These are phyloP conservation scores for Yponomeuta cagnagella DNA, from an alignment of 2,888 invertebrate species.

Conservation along the genomic window DNA sequence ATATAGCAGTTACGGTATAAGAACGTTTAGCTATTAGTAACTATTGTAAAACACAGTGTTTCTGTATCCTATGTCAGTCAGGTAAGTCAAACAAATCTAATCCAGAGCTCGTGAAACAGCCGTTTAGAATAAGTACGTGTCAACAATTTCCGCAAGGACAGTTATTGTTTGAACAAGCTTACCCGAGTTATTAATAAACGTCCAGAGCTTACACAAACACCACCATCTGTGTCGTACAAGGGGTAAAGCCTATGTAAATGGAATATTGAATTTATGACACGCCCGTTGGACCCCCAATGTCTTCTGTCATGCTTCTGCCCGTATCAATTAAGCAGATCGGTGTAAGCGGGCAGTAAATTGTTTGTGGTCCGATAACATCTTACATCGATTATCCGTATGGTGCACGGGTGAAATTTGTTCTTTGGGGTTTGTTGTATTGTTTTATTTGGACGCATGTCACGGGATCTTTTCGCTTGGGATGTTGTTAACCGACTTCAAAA, in stretches of 20 bases:
- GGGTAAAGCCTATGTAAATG: conserved; percentile 24
- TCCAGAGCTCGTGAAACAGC: too few species aligned
- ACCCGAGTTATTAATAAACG: too few species aligned
- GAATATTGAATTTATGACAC: conserved; percentile 35
- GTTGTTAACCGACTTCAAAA: neutral
- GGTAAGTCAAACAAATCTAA: too few species aligned
- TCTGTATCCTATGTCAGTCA: too few species aligned
- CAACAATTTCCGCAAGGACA: too few species aligned
- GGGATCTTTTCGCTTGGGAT: neutral
- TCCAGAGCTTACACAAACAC: neutral
- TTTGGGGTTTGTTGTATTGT: conserved; percentile 25
- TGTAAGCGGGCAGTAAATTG: conserved; percentile 61
- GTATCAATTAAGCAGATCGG: conserved; percentile 64
- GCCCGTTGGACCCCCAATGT: conserved; percentile 35
- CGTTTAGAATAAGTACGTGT: too few species aligned
- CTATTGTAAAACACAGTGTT: too few species aligned
- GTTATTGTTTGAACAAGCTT: too few species aligned
- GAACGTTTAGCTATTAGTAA: too few species aligned
- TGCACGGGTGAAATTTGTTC: conserved; percentile 37
- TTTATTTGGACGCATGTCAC: conserved; percentile 7
- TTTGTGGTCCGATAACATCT: conserved; percentile 42
- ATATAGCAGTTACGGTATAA: too few species aligned
- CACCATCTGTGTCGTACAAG: neutral
- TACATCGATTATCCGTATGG: conserved; percentile 27
- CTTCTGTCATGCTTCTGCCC: conserved; percentile 17